Evolutionary conservation across 2,888 invertebrate species (phyloP), one percentile per base, ranked within the genome.

Genomic region (Mongoloraphidia duomilia): DNA sequence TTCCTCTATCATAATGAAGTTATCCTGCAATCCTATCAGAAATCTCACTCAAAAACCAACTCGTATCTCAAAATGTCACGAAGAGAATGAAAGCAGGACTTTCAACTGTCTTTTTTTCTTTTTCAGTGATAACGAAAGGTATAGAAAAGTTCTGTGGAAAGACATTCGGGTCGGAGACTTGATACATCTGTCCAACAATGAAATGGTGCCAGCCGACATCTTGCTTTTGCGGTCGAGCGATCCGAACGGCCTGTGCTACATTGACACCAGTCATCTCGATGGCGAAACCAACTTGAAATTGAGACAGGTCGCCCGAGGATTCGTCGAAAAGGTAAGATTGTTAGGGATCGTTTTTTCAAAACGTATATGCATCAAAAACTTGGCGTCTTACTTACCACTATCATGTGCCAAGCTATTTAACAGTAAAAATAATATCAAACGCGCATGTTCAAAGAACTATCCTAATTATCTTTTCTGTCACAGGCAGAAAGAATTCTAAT

Each of bases 251-350:
- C 74, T 88, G 50, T 94, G 93, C 64, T 94, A 90, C 69, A 81
- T 96, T 56, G 96, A 96, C 69, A 96, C 96, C 0, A 90, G 92
- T 63, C 95, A 96, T 70, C 73, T 96, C 61, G 96, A 96, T 63
- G 96, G 96, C 9, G 96, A 96, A 70, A 89, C 91, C 42, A 96
- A 95, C 70, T 74, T 96, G 53, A 96, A 96, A 66, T 91, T 93
- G 64, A 76, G 95, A 57, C 80, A 89, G 64, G 87, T 90, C 42
- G 83, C 82, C n/a, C 68, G 80, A 37, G 87, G 85, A 11, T 83
- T 86, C 61, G 72, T 74, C 52, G 80, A 84, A 55, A 79, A 81
- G 76, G 84, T 84, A 64, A 50, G 55, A 49, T 33, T 33, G 9
- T 42, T 13, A 33, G 26, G 17, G 2, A 17, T 17, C 17, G 17